These are phyloP conservation scores for Oryzias sinensis DNA, from an alignment of 2,797 vertebrate species.

Conservation along the genomic window DNA sequence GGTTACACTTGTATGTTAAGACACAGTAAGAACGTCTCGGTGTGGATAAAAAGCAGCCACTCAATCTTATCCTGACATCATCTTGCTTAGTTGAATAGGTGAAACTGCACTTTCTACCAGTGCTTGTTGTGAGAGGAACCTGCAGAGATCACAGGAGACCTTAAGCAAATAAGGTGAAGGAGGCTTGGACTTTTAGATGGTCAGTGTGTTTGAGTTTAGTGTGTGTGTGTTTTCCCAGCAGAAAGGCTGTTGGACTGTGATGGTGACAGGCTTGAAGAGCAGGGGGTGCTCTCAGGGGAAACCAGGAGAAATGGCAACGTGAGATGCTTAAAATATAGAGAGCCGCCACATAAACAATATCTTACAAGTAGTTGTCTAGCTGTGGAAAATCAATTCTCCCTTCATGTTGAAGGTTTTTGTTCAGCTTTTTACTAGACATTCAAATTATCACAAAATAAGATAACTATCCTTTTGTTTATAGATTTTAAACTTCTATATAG, in stretches of 20 bases:
- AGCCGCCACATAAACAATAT: slow-evolving; percentile 13
- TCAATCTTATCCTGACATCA: slow-evolving; percentile 54
- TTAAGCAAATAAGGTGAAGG: slow-evolving; percentile 58
- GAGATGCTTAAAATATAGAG: slow-evolving; percentile 40
- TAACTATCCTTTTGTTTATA: no score
- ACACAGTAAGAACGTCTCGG: not conserved
- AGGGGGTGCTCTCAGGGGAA: slow-evolving; percentile 37
- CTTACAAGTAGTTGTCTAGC: slow-evolving; percentile 17
- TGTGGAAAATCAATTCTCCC: no score
- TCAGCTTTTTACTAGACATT: no score
- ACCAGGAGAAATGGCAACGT: slow-evolving; percentile 27
- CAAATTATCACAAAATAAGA: no score
- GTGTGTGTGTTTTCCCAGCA: slow-evolving; percentile 38
- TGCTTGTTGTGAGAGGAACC: slow-evolving; percentile 53
- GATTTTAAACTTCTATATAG: no score
- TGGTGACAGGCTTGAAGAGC: slow-evolving; percentile 58
- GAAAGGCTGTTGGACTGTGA: slow-evolving; percentile 51
- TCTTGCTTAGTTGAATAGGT: slow-evolving; percentile 50
- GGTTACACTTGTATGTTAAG: slow-evolving; percentile 29
- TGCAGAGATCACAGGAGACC: slow-evolving; percentile 42
- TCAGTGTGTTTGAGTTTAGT: slow-evolving; percentile 11
- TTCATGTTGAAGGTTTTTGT: no score
- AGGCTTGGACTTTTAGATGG: slow-evolving; percentile 40
- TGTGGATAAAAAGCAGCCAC: slow-evolving; percentile 27
- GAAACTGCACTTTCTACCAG: slow-evolving; percentile 52